These are phyloP conservation scores for Steinernema scapterisci DNA, from an alignment of 2,888 invertebrate genomes.

Conservation along the genomic window DNA sequence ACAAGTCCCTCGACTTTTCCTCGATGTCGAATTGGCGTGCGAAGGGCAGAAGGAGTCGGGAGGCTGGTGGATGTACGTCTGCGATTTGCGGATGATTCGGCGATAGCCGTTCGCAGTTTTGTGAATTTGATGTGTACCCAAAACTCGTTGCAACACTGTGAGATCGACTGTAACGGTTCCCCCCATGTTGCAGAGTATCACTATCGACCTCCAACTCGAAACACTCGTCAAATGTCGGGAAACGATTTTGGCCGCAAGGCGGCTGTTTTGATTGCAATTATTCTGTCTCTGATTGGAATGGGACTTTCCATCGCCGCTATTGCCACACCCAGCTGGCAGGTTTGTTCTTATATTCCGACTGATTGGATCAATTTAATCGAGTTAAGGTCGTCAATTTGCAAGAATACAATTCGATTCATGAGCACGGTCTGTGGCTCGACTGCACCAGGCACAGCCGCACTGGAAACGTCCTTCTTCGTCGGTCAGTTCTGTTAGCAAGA, in stretches of 20 bases:
- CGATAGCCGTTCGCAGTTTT: neutral
- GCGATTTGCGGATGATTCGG: neutral
- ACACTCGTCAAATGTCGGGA: slow-evolving; percentile 17
- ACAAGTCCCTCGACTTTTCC: neutral
- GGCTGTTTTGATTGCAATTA: slow-evolving; percentile 52
- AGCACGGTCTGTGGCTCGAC: slow-evolving; percentile 66
- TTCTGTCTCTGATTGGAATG: slow-evolving; percentile 61
- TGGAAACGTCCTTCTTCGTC: slow-evolving; percentile 60
- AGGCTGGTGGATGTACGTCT: neutral
- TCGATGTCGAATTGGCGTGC: slow-evolving; percentile 2
- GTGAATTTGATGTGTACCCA: neutral
- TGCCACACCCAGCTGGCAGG: slow-evolving; percentile 65
- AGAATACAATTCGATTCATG: slow-evolving; percentile 66
- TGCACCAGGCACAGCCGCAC: slow-evolving; percentile 65
- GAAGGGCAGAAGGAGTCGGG: slow-evolving; percentile 4
- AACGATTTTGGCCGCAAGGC: slow-evolving; percentile 50
- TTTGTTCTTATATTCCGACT: neutral
- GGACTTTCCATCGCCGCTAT: slow-evolving; percentile 65
- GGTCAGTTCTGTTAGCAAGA: slow-evolving; percentile 46
- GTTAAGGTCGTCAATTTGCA: slow-evolving; percentile 59
- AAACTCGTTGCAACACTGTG: neutral
- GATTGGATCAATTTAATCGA: neutral
- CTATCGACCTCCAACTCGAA: neutral
- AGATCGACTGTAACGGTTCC: neutral
- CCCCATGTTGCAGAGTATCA: slow-evolving; percentile 1